phyloP scores from a whole-genome alignment of 2,888 invertebrate genomes.

The Sepiola atlantica region DNA sequence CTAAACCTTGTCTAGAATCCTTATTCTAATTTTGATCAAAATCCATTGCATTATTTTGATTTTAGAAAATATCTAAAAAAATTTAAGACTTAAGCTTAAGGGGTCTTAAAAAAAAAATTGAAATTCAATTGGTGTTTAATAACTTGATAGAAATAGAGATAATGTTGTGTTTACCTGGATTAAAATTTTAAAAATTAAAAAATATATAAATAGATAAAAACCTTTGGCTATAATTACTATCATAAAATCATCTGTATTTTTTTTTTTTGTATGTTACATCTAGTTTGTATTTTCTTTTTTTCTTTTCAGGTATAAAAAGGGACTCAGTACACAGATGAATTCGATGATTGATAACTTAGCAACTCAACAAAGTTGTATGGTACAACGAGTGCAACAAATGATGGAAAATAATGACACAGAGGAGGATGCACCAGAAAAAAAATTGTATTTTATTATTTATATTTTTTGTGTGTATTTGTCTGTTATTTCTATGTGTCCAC shows the following conservation, averaged over 20 bases:
- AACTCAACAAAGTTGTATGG: not conserved
- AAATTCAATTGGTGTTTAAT: not conserved
- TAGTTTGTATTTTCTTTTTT: not conserved
- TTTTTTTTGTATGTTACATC: not conserved
- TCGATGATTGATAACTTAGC: not conserved
- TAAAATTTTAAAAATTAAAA: not conserved
- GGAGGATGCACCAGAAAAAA: not conserved
- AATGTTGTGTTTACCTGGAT: not conserved
- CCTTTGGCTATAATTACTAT: not conserved
- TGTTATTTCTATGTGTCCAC: too few relatives aligned
- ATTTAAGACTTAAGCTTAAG: too few relatives aligned
- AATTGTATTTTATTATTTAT: not conserved
- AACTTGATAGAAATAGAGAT: not conserved
- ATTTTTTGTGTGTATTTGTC: too few relatives aligned
- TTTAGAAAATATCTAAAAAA: not conserved
- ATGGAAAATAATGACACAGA: not conserved
- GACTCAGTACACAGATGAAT: not conserved
- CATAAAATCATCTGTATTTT: not conserved
- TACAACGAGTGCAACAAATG: not conserved
- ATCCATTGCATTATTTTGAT: not conserved
- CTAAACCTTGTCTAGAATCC: too few relatives aligned
- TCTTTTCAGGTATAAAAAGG: not conserved
- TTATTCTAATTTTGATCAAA: not conserved
- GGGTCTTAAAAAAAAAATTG: not conserved
- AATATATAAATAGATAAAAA: not conserved